Evolutionary conservation across 2,113 vertebrate species (phyloP), one percentile per base, ranked within the genome.

Genomic region (Hystrix cristata): DNA sequence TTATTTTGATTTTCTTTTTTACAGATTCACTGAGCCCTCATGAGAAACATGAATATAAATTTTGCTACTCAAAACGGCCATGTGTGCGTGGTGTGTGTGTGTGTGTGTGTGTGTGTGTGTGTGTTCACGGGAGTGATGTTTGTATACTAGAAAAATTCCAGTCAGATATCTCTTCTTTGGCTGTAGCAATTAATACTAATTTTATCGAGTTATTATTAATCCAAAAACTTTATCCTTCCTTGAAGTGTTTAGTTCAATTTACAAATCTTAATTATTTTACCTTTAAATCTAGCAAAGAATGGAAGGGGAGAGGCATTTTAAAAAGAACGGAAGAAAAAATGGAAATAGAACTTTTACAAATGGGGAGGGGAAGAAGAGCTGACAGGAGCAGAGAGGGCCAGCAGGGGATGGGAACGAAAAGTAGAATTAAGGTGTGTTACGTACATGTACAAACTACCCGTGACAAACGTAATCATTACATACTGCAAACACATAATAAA

Each of bases 221-320:
- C 43, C 15, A 15, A 74, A 95, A 80, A 48, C 29, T 27, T 51
- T 60, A 57, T 43, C 8, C 15, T 95, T 59, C 34, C 29, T 95
- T 92, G 82, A 86, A 18, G 4, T 71, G 59, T 96, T 76, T 43
- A 87, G 19, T 64, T 87, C 55, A 62, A 34, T 80, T 81, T 96
- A 51, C 3, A 80, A 92, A 60, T 57, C 2, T 46, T 74, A 29
- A 29, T 53, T 55, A 69, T 87, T 96, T 90, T 74, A 84, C n/a
- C 51, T 86, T 91, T 79, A 87, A 48, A 82, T 78, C 15, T 62
- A 57, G 53, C 19, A 69, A 85, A 79, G 34, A 4, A 53, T 69
- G 72, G 72, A 48, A 29, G 29, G 46, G 72, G 29, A 29, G 16
- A 19, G 13, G 74, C 25, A 51, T 51, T 78, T 76, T 71, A 43